Percentiles rank a stretch among this genome's conserved stretches.
phyloP scores from a whole-genome alignment of 2,888 invertebrate species.

The Orgyia antiqua region DNA sequence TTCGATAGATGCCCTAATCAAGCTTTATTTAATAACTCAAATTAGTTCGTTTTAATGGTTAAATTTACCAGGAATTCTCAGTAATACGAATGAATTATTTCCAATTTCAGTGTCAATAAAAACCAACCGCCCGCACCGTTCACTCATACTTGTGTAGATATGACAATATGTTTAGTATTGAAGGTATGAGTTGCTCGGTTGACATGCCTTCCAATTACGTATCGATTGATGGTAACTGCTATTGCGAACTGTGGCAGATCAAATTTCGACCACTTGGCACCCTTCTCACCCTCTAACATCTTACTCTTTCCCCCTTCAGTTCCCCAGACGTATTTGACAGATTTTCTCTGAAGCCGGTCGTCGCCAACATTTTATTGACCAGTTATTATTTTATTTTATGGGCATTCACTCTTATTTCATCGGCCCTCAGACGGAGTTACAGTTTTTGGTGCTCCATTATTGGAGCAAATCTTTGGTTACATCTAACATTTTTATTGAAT shows the following conservation, averaged over 20 bases:
- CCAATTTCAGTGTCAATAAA: neutral
- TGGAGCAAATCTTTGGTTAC: constrained; percentile 59
- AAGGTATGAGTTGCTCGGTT: constrained; percentile 49
- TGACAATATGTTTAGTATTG: constrained; percentile 28
- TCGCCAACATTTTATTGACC: constrained; percentile 68
- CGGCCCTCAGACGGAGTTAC: constrained; percentile 61
- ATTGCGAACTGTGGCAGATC: constrained; percentile 59
- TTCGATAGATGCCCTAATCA: no score
- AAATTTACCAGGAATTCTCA: no score
- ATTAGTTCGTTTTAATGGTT: no score
- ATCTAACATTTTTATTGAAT: constrained; percentile 63
- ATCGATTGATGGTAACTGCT: constrained; percentile 60
- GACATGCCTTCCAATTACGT: constrained; percentile 67
- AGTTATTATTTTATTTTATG: constrained; percentile 77
- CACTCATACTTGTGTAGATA: no score
- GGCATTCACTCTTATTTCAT: constrained; percentile 74
- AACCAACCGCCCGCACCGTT: no score
- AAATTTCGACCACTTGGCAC: constrained; percentile 66
- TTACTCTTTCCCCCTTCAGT: constrained; percentile 37
- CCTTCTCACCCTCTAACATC: constrained; percentile 42
- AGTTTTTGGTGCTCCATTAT: constrained; percentile 68
- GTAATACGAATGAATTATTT: neutral
- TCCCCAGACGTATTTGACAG: constrained; percentile 65
- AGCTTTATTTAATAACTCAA: no score
- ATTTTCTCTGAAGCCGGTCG: constrained; percentile 50